Evolutionary conservation across 2,797 vertebrate genomes (phyloP).

Genomic region (Botia almorhae): DNA sequence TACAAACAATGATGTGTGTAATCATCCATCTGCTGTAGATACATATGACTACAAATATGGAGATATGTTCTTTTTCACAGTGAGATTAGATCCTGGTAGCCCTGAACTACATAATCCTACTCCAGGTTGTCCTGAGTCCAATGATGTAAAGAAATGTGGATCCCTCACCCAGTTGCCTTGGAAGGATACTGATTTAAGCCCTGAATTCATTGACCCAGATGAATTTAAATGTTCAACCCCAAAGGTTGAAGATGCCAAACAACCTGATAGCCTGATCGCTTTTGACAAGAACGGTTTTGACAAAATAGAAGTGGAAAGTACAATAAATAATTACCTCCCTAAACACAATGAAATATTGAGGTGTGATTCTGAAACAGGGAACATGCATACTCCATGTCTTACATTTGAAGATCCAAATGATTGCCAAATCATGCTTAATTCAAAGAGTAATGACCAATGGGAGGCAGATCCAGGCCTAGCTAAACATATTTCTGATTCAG

Average conservation of each 20-base stretch:
- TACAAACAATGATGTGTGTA: slow-evolving; percentile 16
- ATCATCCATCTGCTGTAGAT: slow-evolving; percentile 34
- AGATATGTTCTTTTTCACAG: slow-evolving; percentile 62
- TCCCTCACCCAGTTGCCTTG: slow-evolving; percentile 5
- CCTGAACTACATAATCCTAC: slow-evolving; percentile 45
- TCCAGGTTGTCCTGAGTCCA: slow-evolving; percentile 49
- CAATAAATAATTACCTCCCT: background rate
- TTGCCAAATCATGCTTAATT: slow-evolving; percentile 17
- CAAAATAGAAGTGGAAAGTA: slow-evolving; percentile 5
- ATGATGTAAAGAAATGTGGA: slow-evolving; percentile 48
- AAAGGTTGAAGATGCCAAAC: slow-evolving; percentile 40
- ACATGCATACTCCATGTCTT: slow-evolving; percentile 6
- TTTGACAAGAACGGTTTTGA: slow-evolving; percentile 20
- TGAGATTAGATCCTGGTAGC: slow-evolving; percentile 58
- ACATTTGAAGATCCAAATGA: slow-evolving; percentile 17
- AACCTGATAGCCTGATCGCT: background rate
- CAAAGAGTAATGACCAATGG: slow-evolving; percentile 23
- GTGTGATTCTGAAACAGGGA: slow-evolving; percentile 11
- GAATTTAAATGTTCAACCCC: slow-evolving; percentile 37
- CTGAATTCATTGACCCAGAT: slow-evolving; percentile 40
- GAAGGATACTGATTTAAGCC: slow-evolving; percentile 6
- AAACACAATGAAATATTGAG: slow-evolving; percentile 15
- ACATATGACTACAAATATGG: slow-evolving; percentile 57
- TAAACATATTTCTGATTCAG: slow-evolving; percentile 4
- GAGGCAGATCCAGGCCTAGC: background rate